These are phyloP conservation scores for Sinhomidia bicolor DNA, from an alignment of 2,888 invertebrate species.

Conservation along the genomic window DNA sequence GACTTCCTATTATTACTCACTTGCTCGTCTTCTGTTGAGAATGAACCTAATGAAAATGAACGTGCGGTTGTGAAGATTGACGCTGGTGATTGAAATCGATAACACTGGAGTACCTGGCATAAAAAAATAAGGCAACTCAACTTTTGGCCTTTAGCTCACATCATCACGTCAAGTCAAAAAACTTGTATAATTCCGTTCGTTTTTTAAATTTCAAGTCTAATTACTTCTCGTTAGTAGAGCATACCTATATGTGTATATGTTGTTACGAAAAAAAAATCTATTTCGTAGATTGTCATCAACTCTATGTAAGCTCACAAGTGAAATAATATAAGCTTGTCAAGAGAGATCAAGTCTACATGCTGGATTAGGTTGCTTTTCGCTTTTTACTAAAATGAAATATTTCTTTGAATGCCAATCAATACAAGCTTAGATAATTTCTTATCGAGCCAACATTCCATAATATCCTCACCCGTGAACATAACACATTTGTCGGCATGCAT, in stretches of 20 bases:
- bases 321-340: not conserved
- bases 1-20: slow-evolving; percentile 1
- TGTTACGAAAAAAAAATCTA: not conserved
- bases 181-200: not conserved
- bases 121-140: not conserved
- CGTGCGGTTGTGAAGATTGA: slow-evolving; percentile 25
- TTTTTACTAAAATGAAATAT: too few species aligned
- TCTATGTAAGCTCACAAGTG: not conserved
- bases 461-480: too few species aligned
- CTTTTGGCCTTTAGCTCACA: slow-evolving; percentile 49
- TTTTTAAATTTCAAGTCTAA: slow-evolving; percentile 55
- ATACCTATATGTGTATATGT: not conserved
- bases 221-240: slow-evolving; percentile 46
- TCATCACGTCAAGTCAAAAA: not conserved
- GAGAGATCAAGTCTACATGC: not conserved
- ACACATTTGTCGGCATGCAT: not conserved
- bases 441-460: too few species aligned
- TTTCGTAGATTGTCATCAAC: slow-evolving; percentile 38
- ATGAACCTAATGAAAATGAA: slow-evolving; percentile 39
- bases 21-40: not conserved
- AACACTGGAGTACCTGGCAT: slow-evolving; percentile 23
- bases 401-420: too few species aligned
- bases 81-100: slow-evolving; percentile 52
- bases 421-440: too few species aligned
- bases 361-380: too few species aligned